Base-by-base conservation (phyloP, 2,797 vertebrate genomes). In the Coranthus polyacanthus region DNA sequence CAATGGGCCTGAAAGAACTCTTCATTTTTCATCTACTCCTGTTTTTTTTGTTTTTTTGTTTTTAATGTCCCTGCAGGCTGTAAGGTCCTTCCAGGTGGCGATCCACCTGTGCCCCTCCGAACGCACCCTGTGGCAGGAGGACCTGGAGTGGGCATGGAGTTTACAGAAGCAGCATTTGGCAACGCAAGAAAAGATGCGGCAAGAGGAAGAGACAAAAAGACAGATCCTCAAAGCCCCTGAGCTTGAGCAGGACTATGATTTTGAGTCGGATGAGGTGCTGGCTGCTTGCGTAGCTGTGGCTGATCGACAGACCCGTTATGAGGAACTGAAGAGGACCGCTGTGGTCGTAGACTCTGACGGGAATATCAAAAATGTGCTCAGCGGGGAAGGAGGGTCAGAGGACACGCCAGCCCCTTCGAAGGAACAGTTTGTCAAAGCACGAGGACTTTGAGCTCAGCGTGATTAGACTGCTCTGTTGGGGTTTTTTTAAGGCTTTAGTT, bases 251-350 rank as follows among this genome's bases (percentile, higher is more conserved):
- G 97, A 99, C 87, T 98, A 96, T 80, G 97, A 99, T 83, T 99
- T 98, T 70, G 98, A 99, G 90, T 96, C 97, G 0, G 96, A 98
- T 4, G 97, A 99, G 88, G 96, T 99, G 68, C 92, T 99, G 59
- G 95, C 94, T 1, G 97, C 97, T 11, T 98, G 98, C 74, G 92
- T 94, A n/a, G 96, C 97, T 0, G 94, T 98, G 0, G 97, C 96
- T 0, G 94, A 96, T 75, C 93, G 94, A 32, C 95, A 97, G 85
- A 93, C 94, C 15, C 86, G 66, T 7, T 82, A 92, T 2, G 87
- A 95, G 64, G 81, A 90, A 68, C 85, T 94, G 83, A 95, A 90
- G 88, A 85, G 72, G 72, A 94, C 86, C 0, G 67, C 94, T 0
- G 92, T 98, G 61, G 92, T 97, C 16, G 83, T 96, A 4, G 94